A percentile compares a stretch with the other conserved stretches of the same genome.
Conservation (phyloP, 2,888 invertebrate genomes). For the Andrena dorsata region DNA sequence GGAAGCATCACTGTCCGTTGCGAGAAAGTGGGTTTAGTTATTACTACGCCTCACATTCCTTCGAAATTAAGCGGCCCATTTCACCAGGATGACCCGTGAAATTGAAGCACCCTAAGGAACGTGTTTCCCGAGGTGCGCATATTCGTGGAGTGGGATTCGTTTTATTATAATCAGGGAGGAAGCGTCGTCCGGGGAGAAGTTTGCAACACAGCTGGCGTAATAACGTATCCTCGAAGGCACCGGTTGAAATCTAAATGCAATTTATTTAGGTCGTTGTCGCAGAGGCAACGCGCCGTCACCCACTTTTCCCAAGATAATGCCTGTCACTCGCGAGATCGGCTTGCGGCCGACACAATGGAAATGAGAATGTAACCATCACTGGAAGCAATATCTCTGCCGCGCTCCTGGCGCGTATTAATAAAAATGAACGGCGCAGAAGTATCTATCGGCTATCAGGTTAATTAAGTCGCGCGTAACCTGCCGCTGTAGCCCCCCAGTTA, state of each 20-base stretch:
- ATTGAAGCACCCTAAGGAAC: too few species aligned
- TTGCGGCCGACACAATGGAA: slow-evolving; percentile 48
- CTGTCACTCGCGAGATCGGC: slow-evolving; percentile 72
- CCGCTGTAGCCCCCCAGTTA: background rate
- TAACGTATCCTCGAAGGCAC: slow-evolving; percentile 9
- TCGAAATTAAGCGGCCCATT: too few species aligned
- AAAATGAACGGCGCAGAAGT: slow-evolving; percentile 50
- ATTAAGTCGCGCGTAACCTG: slow-evolving; percentile 38
- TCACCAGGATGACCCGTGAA: too few species aligned
- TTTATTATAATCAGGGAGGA: slow-evolving; percentile 6
- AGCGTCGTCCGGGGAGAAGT: background rate
- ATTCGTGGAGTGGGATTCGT: background rate
- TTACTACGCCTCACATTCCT: too few species aligned
- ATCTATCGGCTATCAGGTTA: slow-evolving; percentile 49
- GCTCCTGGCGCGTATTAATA: slow-evolving; percentile 31
- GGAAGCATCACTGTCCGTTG: too few species aligned
- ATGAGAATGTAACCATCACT: slow-evolving; percentile 40
- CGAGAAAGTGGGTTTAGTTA: too few species aligned
- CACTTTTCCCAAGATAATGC: slow-evolving; percentile 74
- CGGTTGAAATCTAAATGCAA: slow-evolving; percentile 32
- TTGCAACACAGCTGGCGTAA: background rate
- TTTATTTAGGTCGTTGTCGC: slow-evolving; percentile 57
- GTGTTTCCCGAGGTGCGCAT: too few species aligned
- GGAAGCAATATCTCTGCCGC: slow-evolving; percentile 20
- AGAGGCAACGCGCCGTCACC: slow-evolving; percentile 56